Conservation (phyloP, 1,140 invertebrate genomes). For the Diachasma alloeum region DNA sequence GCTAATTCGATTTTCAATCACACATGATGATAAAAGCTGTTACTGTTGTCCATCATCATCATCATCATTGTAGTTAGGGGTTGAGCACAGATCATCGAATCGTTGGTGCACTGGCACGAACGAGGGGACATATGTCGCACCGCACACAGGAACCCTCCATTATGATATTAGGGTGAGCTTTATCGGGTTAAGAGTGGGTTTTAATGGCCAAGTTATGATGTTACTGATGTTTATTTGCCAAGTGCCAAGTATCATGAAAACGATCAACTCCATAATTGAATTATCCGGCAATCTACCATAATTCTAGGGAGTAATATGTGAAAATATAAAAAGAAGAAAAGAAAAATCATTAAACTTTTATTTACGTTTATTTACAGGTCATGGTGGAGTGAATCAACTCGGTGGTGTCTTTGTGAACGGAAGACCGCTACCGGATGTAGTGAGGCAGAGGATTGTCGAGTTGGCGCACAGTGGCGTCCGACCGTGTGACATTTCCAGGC, state of each 20-base stretch:
- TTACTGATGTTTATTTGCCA: not conserved
- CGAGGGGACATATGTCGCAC: conserved; percentile 55
- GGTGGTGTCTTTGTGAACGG: conserved; percentile 98
- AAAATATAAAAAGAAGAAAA: no score
- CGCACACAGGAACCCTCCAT: conserved; percentile 50
- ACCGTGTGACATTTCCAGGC: conserved; percentile 92
- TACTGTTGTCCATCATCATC: conserved; percentile 27
- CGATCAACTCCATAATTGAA: not conserved
- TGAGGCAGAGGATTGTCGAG: conserved; percentile 94
- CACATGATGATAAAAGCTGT: conserved; percentile 26
- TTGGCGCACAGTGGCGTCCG: conserved; percentile 94
- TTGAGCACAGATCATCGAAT: conserved; percentile 52
- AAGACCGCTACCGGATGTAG: conserved; percentile 91
- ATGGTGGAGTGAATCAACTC: conserved; percentile 94
- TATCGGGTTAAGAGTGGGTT: conserved; percentile 47
- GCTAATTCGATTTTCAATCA: conserved; percentile 32
- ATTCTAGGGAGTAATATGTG: not conserved
- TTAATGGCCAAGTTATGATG: conserved; percentile 35
- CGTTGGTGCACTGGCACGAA: conserved; percentile 54
- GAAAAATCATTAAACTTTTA: conserved; percentile 37
- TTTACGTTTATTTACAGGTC: conserved; percentile 72
- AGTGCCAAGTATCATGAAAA: not conserved
- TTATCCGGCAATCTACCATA: not conserved
- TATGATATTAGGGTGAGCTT: conserved; percentile 54
- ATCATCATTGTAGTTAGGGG: conserved; percentile 20